Evolutionary conservation across 2,113 vertebrate species (phyloP).

Genomic region (Columba livia): DNA sequence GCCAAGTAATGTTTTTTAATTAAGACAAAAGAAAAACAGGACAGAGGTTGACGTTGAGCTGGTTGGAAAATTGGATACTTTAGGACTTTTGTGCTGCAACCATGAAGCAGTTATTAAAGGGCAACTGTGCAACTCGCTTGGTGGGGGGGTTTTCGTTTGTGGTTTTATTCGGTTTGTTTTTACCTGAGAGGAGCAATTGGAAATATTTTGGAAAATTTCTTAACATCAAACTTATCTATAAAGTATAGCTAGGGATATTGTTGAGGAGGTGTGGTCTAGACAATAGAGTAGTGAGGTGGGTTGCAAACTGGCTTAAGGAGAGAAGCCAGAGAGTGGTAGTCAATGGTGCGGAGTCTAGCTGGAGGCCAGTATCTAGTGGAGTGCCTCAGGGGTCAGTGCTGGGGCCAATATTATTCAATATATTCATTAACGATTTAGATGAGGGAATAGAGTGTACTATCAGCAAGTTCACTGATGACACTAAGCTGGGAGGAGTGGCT

Average conservation of each 20-base stretch:
- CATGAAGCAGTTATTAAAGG: neutral
- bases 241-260: neutral
- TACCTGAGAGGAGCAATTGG: neutral
- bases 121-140: neutral
- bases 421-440: too few species aligned
- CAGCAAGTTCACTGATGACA: too few species aligned
- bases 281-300: too few species aligned
- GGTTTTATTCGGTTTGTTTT: neutral
- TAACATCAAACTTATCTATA: neutral
- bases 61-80: neutral
- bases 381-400: too few species aligned
- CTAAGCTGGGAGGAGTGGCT: too few species aligned
- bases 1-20: neutral
- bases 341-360: too few species aligned
- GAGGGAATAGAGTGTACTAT: too few species aligned
- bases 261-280: too few species aligned
- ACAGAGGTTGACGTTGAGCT: neutral
- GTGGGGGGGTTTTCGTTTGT: neutral
- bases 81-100: neutral
- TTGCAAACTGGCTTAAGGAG: too few species aligned
- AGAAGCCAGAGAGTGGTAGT: too few species aligned
- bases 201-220: neutral
- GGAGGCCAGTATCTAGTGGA: too few species aligned
- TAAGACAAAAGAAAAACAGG: neutral
- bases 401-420: too few species aligned